Conservation (phyloP, 2,113 vertebrate species). For the Strix aluco region DNA sequence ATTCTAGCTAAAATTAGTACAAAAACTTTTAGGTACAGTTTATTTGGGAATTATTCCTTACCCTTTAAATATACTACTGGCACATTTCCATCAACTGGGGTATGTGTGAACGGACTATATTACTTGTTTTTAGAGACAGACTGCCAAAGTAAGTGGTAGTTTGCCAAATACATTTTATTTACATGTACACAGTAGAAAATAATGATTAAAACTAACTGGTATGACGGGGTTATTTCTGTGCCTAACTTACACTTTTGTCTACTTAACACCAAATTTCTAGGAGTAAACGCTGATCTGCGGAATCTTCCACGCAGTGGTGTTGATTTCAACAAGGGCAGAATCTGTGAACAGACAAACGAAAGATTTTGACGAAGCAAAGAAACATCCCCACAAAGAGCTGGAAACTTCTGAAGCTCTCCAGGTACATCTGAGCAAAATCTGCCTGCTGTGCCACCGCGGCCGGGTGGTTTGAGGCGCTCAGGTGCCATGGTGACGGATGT, state of each 20-base stretch:
- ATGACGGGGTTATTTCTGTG: neutral
- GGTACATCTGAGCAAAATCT: neutral
- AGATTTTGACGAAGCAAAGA: neutral
- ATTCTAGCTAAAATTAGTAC: neutral
- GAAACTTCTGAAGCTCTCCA: neutral
- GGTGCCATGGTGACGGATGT: neutral
- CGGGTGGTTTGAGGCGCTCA: neutral
- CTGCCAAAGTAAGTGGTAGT: neutral
- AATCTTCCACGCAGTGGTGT: neutral
- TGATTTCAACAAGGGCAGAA: neutral
- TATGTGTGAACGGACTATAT: neutral
- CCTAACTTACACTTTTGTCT: neutral
- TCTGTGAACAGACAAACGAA: fast-evolving
- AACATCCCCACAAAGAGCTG: neutral
- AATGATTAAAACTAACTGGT: fast-evolving
- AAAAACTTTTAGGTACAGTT: neutral
- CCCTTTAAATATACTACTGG: neutral
- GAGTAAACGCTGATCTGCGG: fast-evolving
- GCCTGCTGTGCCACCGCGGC: neutral
- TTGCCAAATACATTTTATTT: neutral
- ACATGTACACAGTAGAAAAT: neutral
- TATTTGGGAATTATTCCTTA: neutral
- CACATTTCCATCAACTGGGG: neutral
- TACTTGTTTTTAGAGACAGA: neutral
- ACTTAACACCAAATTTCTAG: neutral